These are phyloP conservation scores for Coelopa frigida DNA, from an alignment of 1,140 invertebrate genomes.

Conservation along the genomic window DNA sequence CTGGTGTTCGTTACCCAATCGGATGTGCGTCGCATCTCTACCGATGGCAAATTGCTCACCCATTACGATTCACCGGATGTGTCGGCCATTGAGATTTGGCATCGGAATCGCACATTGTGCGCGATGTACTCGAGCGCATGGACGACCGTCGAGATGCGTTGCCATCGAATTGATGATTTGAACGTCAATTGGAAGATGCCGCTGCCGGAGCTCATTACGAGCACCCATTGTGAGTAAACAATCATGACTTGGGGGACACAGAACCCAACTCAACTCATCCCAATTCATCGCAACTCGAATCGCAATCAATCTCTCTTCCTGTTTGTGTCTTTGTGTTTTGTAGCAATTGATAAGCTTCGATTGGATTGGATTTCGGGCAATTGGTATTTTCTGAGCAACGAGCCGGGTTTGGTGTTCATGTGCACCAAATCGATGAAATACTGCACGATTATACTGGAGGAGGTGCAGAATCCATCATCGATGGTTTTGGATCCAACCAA, in stretches of 20 bases:
- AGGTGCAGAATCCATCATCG: slow-evolving; percentile 63
- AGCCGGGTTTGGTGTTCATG: slow-evolving; percentile 62
- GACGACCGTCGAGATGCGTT: slow-evolving; percentile 45
- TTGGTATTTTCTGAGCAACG: slow-evolving; percentile 78
- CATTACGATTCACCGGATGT: slow-evolving; percentile 11
- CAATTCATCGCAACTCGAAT: background rate
- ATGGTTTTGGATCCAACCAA: slow-evolving; percentile 74
- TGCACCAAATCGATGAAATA: slow-evolving; percentile 57
- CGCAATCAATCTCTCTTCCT: background rate
- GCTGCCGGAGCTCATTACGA: slow-evolving; percentile 42
- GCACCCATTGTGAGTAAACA: slow-evolving; percentile 32
- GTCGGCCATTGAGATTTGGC: slow-evolving; percentile 38
- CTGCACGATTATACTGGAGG: slow-evolving; percentile 63
- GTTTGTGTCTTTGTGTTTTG: slow-evolving; percentile 8
- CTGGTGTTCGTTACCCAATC: slow-evolving; percentile 25
- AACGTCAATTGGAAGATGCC: slow-evolving; percentile 51
- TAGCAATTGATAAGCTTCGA: slow-evolving; percentile 63
- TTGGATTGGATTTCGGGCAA: slow-evolving; percentile 80
- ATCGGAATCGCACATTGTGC: slow-evolving; percentile 59
- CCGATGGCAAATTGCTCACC: slow-evolving; percentile 3
- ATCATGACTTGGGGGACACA: background rate
- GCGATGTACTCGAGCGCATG: slow-evolving; percentile 55
- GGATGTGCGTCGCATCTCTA: slow-evolving; percentile 26
- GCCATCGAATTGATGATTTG: slow-evolving; percentile 56
- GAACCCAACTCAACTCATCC: background rate